Base-by-base conservation (phyloP, 2,113 vertebrate genomes). In the Polypterus senegalus region DNA sequence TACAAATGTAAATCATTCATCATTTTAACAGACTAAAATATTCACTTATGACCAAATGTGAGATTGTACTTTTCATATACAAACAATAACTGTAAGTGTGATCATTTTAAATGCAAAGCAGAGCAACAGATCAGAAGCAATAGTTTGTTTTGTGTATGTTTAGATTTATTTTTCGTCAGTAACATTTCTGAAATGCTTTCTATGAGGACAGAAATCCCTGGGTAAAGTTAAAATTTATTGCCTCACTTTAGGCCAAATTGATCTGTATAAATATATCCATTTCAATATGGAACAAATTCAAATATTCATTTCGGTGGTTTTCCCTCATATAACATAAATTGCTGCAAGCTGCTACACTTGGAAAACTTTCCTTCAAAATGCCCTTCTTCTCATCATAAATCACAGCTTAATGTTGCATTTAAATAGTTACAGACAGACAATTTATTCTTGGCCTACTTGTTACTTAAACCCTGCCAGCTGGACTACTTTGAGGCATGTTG, bases 351-450 rank as follows among this genome's bases (percentile, higher is more conserved):
- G 76, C 68, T 67, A 70, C 75, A 75, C 77, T 83, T 81, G 71
- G 73, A 81, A 75, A 74, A 74, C 71, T 70, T 78, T 83, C 71
- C 71, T 69, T 70, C 76, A 73, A 82, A 77, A 70, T 71, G 63
- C 71, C 64, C 69, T 68, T 71, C 68, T 73, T 73, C 67, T 65
- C 27, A 48, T 56, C 69, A 79, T 82, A 84, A 84, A 84, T 88
- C 82, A 79, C 62, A 63, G 68, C 70, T 71, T 75, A 75, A 75
- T 74, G 71, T 73, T 67, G 69, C 73, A 69, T 76, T 81, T 84
- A 81, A 81, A 84, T 79, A 77, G 70, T 80, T 81, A 83, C 79
- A 81, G 82, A 82, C 81, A 84, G 75, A 73, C 76, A 77, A 81
- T 83, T 83, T 82, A 81, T 83, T 80, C 74, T 79, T 82, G 81